A percentile compares a stretch with the other conserved stretches of the same genome.
Conservation (phyloP, 2,113 vertebrate species). For the Heptranchias perlo region DNA sequence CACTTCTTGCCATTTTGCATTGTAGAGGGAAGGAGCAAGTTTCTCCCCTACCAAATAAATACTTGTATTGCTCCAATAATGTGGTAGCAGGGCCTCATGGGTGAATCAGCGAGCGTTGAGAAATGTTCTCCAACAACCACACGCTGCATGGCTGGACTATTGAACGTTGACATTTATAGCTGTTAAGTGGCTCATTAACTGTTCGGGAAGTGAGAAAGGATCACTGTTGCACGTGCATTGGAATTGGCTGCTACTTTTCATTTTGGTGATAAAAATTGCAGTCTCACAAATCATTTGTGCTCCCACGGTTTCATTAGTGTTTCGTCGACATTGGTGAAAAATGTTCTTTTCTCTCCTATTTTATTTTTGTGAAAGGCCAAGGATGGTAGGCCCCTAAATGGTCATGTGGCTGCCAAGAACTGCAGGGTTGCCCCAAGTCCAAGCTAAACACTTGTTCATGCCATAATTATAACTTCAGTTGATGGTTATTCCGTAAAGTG, state of each 20-base stretch:
- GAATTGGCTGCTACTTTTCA: neutral
- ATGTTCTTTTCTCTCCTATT: neutral
- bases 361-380: neutral
- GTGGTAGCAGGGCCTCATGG: neutral
- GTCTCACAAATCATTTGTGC: neutral
- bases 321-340: neutral
- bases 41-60: neutral
- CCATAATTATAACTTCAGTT: neutral
- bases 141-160: neutral
- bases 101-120: neutral
- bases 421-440: neutral
- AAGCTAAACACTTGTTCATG: slow-evolving; percentile 2
- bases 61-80: neutral
- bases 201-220: neutral
- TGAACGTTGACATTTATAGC: neutral
- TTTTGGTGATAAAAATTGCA: neutral
- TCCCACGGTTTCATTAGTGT: neutral
- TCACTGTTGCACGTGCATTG: neutral
- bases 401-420: neutral
- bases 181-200: neutral
- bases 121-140: neutral
- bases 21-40: neutral
- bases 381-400: neutral
- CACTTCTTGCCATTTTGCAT: neutral
- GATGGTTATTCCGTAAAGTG: neutral